Conservation (phyloP, 2,888 invertebrate species). For the Scaptomyza caliginosa region DNA sequence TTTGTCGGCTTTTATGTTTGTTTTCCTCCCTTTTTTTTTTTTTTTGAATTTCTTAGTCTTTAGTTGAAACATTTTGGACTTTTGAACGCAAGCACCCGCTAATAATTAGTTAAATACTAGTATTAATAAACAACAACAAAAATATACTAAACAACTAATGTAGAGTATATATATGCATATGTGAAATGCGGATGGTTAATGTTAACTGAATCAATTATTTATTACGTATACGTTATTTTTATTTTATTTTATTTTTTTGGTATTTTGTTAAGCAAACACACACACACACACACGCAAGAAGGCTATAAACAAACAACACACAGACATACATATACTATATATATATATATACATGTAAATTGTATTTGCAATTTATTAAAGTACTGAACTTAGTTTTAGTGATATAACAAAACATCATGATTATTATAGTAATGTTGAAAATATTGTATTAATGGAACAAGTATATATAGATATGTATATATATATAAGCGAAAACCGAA, state of each 20-base stretch:
- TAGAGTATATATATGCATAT: background rate
- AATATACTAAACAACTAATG: constrained; percentile 11
- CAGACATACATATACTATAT: background rate
- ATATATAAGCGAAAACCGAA: constrained; percentile 30
- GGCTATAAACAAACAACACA: constrained; percentile 32
- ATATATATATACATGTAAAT: constrained; percentile 25
- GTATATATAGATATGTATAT: too few species aligned
- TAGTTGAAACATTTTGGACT: constrained; percentile 47
- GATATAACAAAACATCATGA: constrained; percentile 32
- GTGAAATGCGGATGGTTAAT: constrained; percentile 33
- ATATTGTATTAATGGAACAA: constrained; percentile 35
- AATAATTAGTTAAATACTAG: constrained; percentile 29
- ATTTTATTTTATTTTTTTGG: constrained; percentile 7
- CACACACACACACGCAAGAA: constrained; percentile 16
- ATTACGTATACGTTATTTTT: constrained; percentile 28
- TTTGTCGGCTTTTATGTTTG: background rate
- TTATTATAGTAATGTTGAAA: constrained; percentile 11
- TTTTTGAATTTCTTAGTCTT: constrained; percentile 24
- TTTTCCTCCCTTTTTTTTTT: background rate
- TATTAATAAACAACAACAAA: constrained; percentile 25
- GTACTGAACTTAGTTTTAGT: constrained; percentile 61
- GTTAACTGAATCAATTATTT: constrained; percentile 58
- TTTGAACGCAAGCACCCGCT: constrained; percentile 37
- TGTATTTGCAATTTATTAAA: constrained; percentile 52
- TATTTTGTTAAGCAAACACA: constrained; percentile 12